A percentile compares a stretch with the other conserved stretches of the same genome.
These are phyloP conservation scores for Triplophysa siluroides DNA, from an alignment of 2,113 vertebrate species.

Conservation along the genomic window DNA sequence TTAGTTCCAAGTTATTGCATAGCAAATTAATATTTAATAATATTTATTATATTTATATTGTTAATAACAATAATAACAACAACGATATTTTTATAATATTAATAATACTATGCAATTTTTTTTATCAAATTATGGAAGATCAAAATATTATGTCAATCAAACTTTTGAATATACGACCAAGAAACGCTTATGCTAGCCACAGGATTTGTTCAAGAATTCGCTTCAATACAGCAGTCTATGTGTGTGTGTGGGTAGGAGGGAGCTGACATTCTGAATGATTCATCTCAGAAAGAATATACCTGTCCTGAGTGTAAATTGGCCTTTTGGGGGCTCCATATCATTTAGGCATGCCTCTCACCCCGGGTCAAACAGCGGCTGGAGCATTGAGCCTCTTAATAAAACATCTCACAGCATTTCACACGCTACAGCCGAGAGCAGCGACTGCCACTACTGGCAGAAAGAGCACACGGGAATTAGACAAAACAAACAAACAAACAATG, in stretches of 20 bases:
- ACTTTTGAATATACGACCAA: background rate
- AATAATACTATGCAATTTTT: no score
- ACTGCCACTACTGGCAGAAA: slow-evolving; percentile 10
- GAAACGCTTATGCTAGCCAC: background rate
- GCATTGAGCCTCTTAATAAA: slow-evolving; percentile 58
- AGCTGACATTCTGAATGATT: slow-evolving; percentile 58
- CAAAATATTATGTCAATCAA: no score
- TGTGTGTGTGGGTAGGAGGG: slow-evolving; percentile 8
- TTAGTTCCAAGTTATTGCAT: no score
- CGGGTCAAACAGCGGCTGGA: slow-evolving; percentile 48
- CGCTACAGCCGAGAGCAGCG: slow-evolving; percentile 41
- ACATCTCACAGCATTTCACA: slow-evolving; percentile 48
- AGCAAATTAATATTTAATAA: no score
- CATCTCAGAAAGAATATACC: slow-evolving; percentile 54
- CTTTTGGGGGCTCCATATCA: slow-evolving; percentile 50
- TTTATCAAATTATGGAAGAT: no score
- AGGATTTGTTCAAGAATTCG: background rate
- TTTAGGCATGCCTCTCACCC: slow-evolving; percentile 48
- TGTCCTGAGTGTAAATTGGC: slow-evolving; percentile 56
- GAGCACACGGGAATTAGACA: slow-evolving; percentile 22
- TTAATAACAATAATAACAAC: no score
- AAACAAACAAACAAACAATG: slow-evolving; percentile 41
- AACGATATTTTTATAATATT: no score
- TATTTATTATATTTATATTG: no score
- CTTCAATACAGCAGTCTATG: slow-evolving; percentile 35